Evolutionary conservation across 2,888 invertebrate species (phyloP).

Genomic region (Pterostichus madidus): DNA sequence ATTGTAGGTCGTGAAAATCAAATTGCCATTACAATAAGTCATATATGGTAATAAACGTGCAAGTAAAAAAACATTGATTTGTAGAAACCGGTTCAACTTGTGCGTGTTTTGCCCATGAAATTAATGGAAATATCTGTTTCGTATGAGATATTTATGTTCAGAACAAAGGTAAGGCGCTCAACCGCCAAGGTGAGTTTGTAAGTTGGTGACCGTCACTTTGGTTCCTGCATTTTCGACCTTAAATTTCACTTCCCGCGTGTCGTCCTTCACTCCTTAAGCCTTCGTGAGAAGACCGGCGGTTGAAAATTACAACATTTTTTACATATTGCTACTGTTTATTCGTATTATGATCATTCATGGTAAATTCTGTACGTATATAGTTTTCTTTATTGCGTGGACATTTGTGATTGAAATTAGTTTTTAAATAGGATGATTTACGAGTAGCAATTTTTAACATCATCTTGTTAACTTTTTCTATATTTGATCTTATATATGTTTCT

Average conservation of each 20-base stretch:
- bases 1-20: background rate
- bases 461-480: too few species aligned
- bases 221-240: slow-evolving; percentile 64
- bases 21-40: background rate
- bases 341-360: slow-evolving; percentile 7
- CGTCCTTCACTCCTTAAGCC: slow-evolving; percentile 28
- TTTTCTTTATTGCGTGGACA: background rate
- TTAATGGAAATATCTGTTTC: slow-evolving; percentile 39
- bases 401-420: background rate
- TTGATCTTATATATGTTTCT: too few species aligned
- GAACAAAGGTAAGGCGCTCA: slow-evolving; percentile 25
- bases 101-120: slow-evolving; percentile 25
- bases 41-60: background rate
- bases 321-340: background rate
- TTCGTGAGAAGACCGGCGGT: slow-evolving; percentile 13
- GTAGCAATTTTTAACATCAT: too few species aligned
- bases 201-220: slow-evolving; percentile 52
- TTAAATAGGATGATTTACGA: too few species aligned
- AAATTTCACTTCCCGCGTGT: slow-evolving; percentile 62
- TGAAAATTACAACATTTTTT: slow-evolving; percentile 23
- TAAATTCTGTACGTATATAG: slow-evolving; percentile 5
- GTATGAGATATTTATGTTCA: slow-evolving; percentile 30
- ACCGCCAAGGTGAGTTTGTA: slow-evolving; percentile 45
- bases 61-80: background rate
- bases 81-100: slow-evolving; percentile 7